Evolutionary conservation across 2,797 vertebrate genomes (phyloP), one percentile per base, ranked within the genome.

Genomic region (Darevskia mixta): DNA sequence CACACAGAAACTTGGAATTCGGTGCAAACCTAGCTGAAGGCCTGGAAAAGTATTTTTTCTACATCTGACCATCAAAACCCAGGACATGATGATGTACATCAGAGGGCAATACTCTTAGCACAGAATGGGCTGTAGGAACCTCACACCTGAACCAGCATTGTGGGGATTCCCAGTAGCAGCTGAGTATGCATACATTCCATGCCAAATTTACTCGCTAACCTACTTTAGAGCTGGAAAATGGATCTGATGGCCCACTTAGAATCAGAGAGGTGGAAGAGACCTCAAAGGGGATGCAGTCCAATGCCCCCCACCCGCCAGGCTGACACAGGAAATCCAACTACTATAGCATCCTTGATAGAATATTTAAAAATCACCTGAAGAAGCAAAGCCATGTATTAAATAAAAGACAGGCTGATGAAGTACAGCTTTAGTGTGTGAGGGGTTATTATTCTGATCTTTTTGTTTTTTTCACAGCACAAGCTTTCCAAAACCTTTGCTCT

Each of bases 401-500:
- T 78, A 41, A 49, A 85, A 20, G 6, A 17, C 5, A 67, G n/a
- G 15, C n/a, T 15, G 10, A 45, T 38, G 76, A 80, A 49, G n/a
- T 29, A 27, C 3, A 32, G 58, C 41, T 85, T 78, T 15, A 23
- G 3, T 45, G 66, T 76, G 41, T 20, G 17, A 18, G 4, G 71
- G 71, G 49, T 55, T 55, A 55, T 55, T 55, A 55, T 55, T 55
- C 49, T 55, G 49, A 55, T 15, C 49, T 55, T 55, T 55, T 55
- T 55, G 49, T 49, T 49, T 10, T 13, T 35, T 75, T 32, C 25
- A 35, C 55, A 17, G 23, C 76, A 35, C 15, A 15, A 49, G 38
- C 69, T 73, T 25, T 85, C 78, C 43, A 61, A 88, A 79, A 66
- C 10, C 25, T 66, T 75, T 82, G 45, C n/a, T 71, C 58, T 11